These are phyloP conservation scores for Lates japonicus DNA, from an alignment of 2,797 vertebrate species.

Conservation along the genomic window DNA sequence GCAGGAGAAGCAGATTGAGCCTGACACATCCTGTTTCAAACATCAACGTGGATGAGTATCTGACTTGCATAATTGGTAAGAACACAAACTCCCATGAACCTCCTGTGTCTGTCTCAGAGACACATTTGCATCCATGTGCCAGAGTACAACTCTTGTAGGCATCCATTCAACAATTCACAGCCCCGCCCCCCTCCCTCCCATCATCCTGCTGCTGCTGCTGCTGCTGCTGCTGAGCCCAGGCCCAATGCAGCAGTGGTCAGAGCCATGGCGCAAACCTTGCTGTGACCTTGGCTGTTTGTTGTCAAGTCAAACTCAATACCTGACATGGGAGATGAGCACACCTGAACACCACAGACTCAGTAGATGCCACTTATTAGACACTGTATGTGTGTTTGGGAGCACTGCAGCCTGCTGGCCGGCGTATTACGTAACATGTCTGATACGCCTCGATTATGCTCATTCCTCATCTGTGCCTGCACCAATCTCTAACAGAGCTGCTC, in stretches of 20 bases:
- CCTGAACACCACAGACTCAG: neutral
- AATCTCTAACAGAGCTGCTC: conserved; percentile 32
- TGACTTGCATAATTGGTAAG: neutral
- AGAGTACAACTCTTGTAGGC: conserved; percentile 43
- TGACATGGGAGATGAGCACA: neutral
- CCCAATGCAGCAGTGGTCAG: conserved; percentile 51
- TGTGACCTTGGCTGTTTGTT: conserved; percentile 83
- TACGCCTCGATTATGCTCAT: conserved; percentile 5
- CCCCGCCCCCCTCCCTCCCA: conserved; percentile 36
- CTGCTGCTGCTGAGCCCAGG: conserved; percentile 39
- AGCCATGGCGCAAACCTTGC: conserved; percentile 69
- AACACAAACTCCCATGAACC: conserved; percentile 1
- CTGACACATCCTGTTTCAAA: neutral
- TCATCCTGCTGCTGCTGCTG: conserved; percentile 1
- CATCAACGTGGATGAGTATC: neutral
- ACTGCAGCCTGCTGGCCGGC: conserved; percentile 23
- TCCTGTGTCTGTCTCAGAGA: conserved; percentile 6
- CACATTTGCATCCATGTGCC: conserved; percentile 44
- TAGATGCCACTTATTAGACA: neutral
- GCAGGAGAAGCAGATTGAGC: neutral
- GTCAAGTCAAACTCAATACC: conserved; percentile 20
- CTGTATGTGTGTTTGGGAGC: neutral
- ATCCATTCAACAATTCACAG: conserved; percentile 57
- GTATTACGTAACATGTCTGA: conserved; percentile 64
- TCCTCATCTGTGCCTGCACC: conserved; percentile 49